Evolutionary conservation across 2,888 invertebrate genomes (phyloP).

Genomic region (Nomada flava): DNA sequence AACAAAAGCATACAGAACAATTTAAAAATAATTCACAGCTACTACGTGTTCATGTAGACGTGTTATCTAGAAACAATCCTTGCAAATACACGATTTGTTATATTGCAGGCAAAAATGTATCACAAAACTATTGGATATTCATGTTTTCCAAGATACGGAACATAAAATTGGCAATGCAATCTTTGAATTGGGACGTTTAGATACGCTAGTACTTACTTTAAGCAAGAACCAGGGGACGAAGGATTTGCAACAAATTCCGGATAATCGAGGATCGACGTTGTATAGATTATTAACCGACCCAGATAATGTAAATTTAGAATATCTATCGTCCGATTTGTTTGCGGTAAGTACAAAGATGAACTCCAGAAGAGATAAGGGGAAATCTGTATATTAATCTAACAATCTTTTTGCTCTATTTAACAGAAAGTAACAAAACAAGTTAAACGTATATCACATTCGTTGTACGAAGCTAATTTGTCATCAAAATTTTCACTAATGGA

Average conservation of each 20-base stretch:
- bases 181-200: slow-evolving; percentile 86
- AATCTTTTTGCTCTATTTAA: slow-evolving; percentile 56
- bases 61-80: background rate
- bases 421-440: slow-evolving; percentile 86
- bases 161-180: slow-evolving; percentile 85
- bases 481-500: slow-evolving; percentile 84
- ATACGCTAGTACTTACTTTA: slow-evolving; percentile 85
- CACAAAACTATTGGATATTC: slow-evolving; percentile 85
- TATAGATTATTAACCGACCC: slow-evolving; percentile 87
- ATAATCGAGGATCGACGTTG: slow-evolving; percentile 86
- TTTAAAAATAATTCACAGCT: background rate
- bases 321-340: slow-evolving; percentile 86
- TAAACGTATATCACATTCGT: slow-evolving; percentile 85
- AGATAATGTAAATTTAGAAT: slow-evolving; percentile 86
- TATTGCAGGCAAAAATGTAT: slow-evolving; percentile 80
- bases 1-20: slow-evolving; percentile 57
- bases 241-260: slow-evolving; percentile 85
- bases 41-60: background rate
- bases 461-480: slow-evolving; percentile 83
- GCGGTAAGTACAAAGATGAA: slow-evolving; percentile 83
- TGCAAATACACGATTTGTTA: background rate
- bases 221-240: slow-evolving; percentile 84
- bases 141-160: slow-evolving; percentile 85
- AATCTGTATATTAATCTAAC: background rate
- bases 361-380: slow-evolving; percentile 1